These are phyloP conservation scores for Noturus placidus DNA, from an alignment of 2,113 vertebrate genomes.

Conservation along the genomic window DNA sequence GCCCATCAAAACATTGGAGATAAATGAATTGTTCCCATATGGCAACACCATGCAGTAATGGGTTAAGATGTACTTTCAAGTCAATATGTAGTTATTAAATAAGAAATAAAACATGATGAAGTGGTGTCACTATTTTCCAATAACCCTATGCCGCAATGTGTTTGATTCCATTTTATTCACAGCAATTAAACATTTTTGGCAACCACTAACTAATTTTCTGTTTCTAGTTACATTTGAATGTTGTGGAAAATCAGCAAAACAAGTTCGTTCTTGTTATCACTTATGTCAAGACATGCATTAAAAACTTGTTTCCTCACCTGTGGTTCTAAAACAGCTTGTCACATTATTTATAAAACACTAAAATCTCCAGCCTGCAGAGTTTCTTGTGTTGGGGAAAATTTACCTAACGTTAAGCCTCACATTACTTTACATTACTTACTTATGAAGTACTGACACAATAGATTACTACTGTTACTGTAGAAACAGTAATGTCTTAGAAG, in stretches of 20 bases:
- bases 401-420: background rate
- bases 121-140: background rate
- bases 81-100: background rate
- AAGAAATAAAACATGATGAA: background rate
- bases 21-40: too few species aligned
- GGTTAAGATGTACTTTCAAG: background rate
- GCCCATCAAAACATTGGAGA: too few species aligned
- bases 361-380: background rate
- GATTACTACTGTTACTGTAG: background rate
- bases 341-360: background rate
- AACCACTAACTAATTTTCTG: background rate
- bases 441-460: background rate
- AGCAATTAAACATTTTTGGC: too few species aligned
- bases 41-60: too few species aligned
- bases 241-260: background rate
- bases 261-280: background rate
- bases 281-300: background rate
- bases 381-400: background rate
- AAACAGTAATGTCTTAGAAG: too few species aligned
- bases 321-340: background rate
- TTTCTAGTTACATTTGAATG: background rate
- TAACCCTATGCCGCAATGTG: too few species aligned
- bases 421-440: background rate
- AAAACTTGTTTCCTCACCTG: background rate
- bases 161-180: background rate